A percentile compares a stretch with the other conserved stretches of the same genome.
Evolutionary conservation across 2,113 vertebrate species (phyloP).

Genomic region (Myocastor coypus): DNA sequence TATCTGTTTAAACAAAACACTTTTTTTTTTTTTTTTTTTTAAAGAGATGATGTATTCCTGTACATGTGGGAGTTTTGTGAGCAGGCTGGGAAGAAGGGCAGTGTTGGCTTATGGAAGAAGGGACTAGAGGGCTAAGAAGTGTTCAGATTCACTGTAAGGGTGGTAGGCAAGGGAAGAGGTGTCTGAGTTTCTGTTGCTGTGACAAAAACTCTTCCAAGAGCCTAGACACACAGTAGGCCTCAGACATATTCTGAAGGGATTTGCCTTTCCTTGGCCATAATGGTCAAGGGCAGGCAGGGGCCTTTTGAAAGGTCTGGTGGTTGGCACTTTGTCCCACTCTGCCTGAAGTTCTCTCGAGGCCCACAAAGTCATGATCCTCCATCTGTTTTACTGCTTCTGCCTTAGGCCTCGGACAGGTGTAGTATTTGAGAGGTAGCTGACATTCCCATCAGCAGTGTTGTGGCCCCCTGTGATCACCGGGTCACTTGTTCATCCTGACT

Average conservation of each 20-base stretch:
- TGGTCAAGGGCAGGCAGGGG: background rate
- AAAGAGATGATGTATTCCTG: background rate
- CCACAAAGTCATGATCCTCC: background rate
- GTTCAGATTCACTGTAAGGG: background rate
- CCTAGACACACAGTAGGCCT: background rate
- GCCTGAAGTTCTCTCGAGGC: background rate
- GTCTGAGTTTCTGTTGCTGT: background rate
- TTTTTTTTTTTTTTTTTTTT: background rate
- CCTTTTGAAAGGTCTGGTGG: background rate
- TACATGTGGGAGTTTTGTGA: constrained; percentile 3
- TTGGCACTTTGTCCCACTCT: background rate
- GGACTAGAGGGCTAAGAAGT: background rate
- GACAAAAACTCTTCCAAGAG: background rate
- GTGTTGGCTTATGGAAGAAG: background rate
- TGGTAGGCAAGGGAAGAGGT: background rate
- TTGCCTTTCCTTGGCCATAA: background rate
- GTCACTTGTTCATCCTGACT: background rate
- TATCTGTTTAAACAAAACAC: background rate
- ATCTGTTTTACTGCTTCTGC: background rate
- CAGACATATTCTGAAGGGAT: background rate
- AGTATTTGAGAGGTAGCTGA: background rate
- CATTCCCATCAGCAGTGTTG: background rate
- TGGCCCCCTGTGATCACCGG: background rate
- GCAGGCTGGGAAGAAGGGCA: background rate
- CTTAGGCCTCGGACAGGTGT: background rate